Conservation (phyloP, 2,797 vertebrate genomes). For the Nasua narica region DNA sequence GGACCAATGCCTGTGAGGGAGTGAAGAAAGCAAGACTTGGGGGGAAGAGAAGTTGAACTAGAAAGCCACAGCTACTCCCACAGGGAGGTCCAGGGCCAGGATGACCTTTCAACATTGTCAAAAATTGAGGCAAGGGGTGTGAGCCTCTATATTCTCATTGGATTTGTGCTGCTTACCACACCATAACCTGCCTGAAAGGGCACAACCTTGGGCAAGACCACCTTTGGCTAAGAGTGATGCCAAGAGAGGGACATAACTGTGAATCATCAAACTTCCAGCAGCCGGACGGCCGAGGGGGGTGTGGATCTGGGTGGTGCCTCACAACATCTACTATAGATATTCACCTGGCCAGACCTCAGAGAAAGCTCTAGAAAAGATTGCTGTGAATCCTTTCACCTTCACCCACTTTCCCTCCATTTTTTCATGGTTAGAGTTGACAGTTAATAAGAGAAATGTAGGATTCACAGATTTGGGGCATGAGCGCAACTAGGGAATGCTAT, state of each 20-base stretch:
- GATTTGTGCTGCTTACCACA: background rate
- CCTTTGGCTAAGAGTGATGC: background rate
- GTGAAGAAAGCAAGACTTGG: background rate
- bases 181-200: background rate
- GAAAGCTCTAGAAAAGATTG: background rate
- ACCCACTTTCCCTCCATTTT: background rate
- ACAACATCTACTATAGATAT: background rate
- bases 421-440: background rate
- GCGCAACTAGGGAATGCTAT: background rate
- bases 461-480: background rate
- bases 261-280: background rate
- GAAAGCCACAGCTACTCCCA: background rate
- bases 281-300: background rate
- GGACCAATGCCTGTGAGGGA: background rate
- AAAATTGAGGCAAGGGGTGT: background rate
- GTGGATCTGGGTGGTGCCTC: background rate
- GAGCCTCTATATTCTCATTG: background rate
- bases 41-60: background rate
- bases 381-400: constrained; percentile 14
- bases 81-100: background rate
- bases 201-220: background rate
- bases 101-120: background rate
- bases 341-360: background rate
- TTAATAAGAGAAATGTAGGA: constrained; percentile 6
- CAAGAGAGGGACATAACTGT: background rate